Percentiles rank a stretch among this genome's conserved stretches.
phyloP scores from a whole-genome alignment of 2,797 vertebrate species.

The Orientallactaga sibirica region DNA sequence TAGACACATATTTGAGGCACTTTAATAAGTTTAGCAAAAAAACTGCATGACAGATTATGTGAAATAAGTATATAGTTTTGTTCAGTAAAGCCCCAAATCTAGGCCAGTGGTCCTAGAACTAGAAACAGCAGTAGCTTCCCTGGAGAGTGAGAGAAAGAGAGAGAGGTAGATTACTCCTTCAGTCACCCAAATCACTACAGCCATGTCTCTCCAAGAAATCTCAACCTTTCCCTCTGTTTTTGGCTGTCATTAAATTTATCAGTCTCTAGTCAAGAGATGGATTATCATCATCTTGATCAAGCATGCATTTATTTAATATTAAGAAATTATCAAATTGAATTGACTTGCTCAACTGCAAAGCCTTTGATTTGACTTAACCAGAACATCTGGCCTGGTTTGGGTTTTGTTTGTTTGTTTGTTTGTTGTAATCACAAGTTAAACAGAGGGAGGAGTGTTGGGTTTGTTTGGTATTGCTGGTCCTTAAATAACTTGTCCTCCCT shows the following conservation, averaged over 20 bases:
- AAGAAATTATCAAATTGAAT: conserved; percentile 62
- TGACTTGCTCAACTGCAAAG: conserved; percentile 50
- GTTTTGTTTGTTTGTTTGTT: background rate
- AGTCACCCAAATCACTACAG: conserved; percentile 30
- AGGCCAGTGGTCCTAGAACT: conserved; percentile 52
- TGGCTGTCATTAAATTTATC: background rate
- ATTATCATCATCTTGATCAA: conserved; percentile 1
- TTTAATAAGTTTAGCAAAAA: conserved; percentile 70
- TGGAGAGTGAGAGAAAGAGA: background rate
- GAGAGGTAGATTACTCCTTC: conserved; percentile 27
- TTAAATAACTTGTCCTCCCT: conserved; percentile 25
- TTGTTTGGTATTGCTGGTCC: conserved; percentile 28
- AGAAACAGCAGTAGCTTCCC: background rate
- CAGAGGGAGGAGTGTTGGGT: background rate
- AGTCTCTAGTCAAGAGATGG: conserved; percentile 29
- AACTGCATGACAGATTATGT: conserved; percentile 59
- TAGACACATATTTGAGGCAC: conserved; percentile 28
- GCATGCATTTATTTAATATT: conserved; percentile 7
- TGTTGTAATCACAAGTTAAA: conserved; percentile 29
- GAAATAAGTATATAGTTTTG: conserved; percentile 60
- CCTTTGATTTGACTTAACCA: conserved; percentile 46
- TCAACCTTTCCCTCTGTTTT: conserved; percentile 29
- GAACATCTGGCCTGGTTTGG: conserved; percentile 34
- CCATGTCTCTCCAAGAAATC: conserved; percentile 10
- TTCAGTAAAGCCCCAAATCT: conserved; percentile 50